A percentile compares a stretch with the other conserved stretches of the same genome.
phyloP scores from a whole-genome alignment of 2,797 vertebrate species.

The Sebastes steindachneri region DNA sequence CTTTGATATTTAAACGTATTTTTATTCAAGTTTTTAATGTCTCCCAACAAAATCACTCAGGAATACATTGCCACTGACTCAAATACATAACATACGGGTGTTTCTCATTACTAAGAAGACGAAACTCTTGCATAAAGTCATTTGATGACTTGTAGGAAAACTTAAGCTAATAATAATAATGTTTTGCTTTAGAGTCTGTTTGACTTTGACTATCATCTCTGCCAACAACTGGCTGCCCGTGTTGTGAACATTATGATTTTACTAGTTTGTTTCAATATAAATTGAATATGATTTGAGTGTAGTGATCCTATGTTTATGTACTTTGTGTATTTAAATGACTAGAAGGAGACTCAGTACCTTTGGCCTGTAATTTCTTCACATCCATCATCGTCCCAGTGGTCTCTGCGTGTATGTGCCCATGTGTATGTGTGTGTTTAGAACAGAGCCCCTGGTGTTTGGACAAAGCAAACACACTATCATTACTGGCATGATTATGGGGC shows the following conservation, averaged over 20 bases:
- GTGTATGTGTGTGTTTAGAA: conserved; percentile 66
- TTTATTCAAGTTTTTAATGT: conserved; percentile 51
- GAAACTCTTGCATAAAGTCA: conserved; percentile 27
- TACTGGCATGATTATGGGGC: conserved; percentile 82
- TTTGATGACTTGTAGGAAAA: conserved; percentile 45
- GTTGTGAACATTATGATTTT: conserved; percentile 19
- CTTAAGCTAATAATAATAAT: conserved; percentile 24
- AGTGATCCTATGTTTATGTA: conserved; percentile 26
- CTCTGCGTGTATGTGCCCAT: conserved; percentile 20
- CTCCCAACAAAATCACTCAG: conserved; percentile 37
- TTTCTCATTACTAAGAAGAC: conserved; percentile 55
- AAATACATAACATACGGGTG: conserved; percentile 13
- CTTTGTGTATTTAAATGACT: conserved; percentile 40
- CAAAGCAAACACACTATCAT: conserved; percentile 78
- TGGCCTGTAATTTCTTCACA: conserved; percentile 67
- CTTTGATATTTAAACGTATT: conserved; percentile 54
- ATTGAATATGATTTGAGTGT: conserved; percentile 26
- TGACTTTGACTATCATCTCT: neutral
- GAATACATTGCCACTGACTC: conserved; percentile 37
- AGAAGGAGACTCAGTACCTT: conserved; percentile 21
- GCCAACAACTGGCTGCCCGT: neutral
- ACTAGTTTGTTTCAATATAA: conserved; percentile 20
- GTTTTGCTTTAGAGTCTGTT: neutral
- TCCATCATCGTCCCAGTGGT: conserved; percentile 53
- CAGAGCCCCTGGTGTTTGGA: conserved; percentile 70